phyloP scores from a whole-genome alignment of 2,888 invertebrate genomes.

The Lapara coniferarum region DNA sequence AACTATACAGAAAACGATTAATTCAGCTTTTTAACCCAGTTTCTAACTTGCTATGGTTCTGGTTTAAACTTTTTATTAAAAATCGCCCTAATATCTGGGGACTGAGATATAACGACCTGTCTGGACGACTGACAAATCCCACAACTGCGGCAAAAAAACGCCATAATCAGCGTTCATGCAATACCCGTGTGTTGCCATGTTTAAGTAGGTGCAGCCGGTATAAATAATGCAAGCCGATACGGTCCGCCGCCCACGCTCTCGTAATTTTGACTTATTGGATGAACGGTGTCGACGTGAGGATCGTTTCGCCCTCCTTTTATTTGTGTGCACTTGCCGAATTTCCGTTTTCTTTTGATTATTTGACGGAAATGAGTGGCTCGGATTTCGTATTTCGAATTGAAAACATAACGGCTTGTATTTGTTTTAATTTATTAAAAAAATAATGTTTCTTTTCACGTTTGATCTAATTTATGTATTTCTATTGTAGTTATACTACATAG shows the following conservation, averaged over 20 bases:
- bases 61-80: no score
- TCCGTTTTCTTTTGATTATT: conserved; percentile 28
- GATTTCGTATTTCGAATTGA: conserved; percentile 2
- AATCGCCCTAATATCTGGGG: no score
- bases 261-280: conserved; percentile 74
- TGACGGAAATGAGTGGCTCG: conserved; percentile 7
- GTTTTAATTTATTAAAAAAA: not conserved
- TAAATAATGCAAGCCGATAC: conserved; percentile 69
- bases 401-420: not conserved
- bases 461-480: no score
- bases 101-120: no score
- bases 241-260: conserved; percentile 63
- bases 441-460: no score
- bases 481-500: no score
- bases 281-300: conserved; percentile 36
- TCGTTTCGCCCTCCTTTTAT: conserved; percentile 30
- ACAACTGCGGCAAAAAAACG: not conserved
- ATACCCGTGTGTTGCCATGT: conserved; percentile 41
- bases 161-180: not conserved
- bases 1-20: not conserved
- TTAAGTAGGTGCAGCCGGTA: conserved; percentile 64
- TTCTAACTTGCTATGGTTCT: not conserved
- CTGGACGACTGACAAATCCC: not conserved
- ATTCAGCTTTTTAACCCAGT: not conserved
- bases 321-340: conserved; percentile 22